Evolutionary conservation across 2,888 invertebrate species (phyloP), one percentile per base, ranked within the genome.

Genomic region (Drosophila leonis): DNA sequence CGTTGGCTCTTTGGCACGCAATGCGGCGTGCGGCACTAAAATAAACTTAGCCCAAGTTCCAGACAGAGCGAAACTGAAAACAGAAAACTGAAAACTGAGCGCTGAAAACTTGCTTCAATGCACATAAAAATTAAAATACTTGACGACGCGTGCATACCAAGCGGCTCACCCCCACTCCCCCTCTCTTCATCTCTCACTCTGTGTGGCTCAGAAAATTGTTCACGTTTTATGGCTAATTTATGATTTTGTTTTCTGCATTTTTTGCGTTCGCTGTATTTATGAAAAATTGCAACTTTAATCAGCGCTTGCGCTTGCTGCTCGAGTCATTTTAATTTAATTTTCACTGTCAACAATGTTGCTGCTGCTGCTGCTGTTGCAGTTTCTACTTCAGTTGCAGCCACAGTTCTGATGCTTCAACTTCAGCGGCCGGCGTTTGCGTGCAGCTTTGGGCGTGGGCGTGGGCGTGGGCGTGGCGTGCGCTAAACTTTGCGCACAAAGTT

Each of bases 121-220:
- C 78, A 75, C 88, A 83, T 76, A 74, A 75, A 90, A 86, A 90
- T 86, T 88, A 80, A 85, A 86, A 86, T 85, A 79, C 68, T 88
- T 80, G 69, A 72, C 80, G 72, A 63, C 63, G 83, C 71, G 67
- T 65, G 88, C 85, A 82, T 84, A 75, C 75, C 78, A 78, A 78
- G 67, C 69, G 69, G 12, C n/a, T n/a, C n/a, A n/a, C n/a, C n/a
- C 27, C 20, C 39, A 24, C 18, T 44, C 18, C 35, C 24, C 24
- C 44, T 24, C 4, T 8, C 4, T 1, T 1, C n/a, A 5, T n/a
- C 29, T 3, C 5, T 29, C 29, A 5, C 48, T 18, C 9, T n/a
- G 12, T 6, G n/a, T 7, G 15, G 27, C 15, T 24, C 13, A 9
- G 35, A 20, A 65, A 78, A 63, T 64, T 59, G 66, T 72, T 49